Base-by-base conservation (phyloP, 1,140 invertebrate species). In the Venturia canescens region DNA sequence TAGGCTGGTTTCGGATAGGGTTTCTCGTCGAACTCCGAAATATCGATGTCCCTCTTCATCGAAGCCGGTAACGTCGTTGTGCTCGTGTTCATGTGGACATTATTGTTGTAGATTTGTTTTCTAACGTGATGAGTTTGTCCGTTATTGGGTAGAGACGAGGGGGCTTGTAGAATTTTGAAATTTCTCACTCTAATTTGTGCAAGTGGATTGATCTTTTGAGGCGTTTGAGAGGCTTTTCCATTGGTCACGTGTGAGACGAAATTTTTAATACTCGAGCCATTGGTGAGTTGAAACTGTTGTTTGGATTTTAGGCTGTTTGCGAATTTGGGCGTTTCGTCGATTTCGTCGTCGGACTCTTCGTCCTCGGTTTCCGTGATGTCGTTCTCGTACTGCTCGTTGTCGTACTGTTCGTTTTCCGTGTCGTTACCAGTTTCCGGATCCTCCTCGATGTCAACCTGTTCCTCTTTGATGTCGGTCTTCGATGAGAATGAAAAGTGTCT, bases 1-100 rank as follows among this genome's bases (percentile, higher is more conserved):
- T 99, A 99, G 0, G 97, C 97, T 0, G 98, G 98, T 92, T 99
- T 99, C 0, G 98, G 98, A 88, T 97, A 99, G 1, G 94, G 93
- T 84, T 95, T 96, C 76, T 94, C 94, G 81, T 94, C 93, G 26
- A 93, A 93, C 26, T 94, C 92, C 4, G 85, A 78, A 70, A 86
- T 72, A 60, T 88, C 86, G 76, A 86, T 91, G 63, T 90, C 89
- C 78, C 89, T 90, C 81, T 89, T 91, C 11, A 84, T 38, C 7
- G 87, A 38, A 15, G 72, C 66, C 50, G 18, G 86, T 44, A 70
- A 83, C 82, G 87, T 80, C 0, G 84, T 85, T 0, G 85, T 81
- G 6, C 81, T 81, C 0, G 87, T 82, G 81, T 90, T 90, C 38
- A 92, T 88, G 82, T 93, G 92, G 2, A 92, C 86, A 34, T 92